Evolutionary conservation across 2,113 vertebrate species (phyloP).

Genomic region (Rhinichthys klamathensis): DNA sequence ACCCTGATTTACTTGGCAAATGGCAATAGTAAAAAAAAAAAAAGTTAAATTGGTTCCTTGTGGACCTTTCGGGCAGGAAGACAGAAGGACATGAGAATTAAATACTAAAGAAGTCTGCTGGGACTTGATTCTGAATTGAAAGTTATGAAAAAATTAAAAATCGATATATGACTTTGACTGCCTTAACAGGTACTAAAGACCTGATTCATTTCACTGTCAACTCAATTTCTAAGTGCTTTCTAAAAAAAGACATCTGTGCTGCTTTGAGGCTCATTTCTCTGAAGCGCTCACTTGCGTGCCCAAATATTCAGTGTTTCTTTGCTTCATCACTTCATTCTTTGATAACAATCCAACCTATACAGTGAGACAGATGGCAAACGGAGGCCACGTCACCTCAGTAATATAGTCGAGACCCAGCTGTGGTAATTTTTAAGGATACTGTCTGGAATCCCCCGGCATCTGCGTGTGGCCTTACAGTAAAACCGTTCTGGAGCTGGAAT

Average conservation of each 20-base stretch:
- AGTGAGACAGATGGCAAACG: background rate
- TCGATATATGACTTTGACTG: background rate
- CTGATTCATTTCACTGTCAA: slow-evolving; percentile 18
- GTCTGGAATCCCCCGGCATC: background rate
- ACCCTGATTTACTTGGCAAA: background rate
- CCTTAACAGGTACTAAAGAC: slow-evolving; percentile 1
- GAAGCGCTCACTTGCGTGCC: background rate
- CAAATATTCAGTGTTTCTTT: slow-evolving; percentile 20
- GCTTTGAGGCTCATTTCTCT: slow-evolving; percentile 12
- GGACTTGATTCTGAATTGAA: background rate
- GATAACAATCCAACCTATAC: slow-evolving; percentile 38
- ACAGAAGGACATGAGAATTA: background rate
- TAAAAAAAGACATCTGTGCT: slow-evolving; percentile 17
- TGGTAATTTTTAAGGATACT: slow-evolving; percentile 5
- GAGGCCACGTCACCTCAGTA: slow-evolving; percentile 33
- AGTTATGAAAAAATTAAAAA: too few species aligned
- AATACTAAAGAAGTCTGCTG: background rate
- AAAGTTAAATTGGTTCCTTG: background rate
- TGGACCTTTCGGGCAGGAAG: background rate
- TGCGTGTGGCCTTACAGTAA: slow-evolving; percentile 21
- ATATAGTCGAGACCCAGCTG: slow-evolving; percentile 24
- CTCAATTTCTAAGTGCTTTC: slow-evolving; percentile 10
- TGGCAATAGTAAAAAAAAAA: too few species aligned
- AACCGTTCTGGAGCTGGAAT: background rate
- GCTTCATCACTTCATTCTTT: slow-evolving; percentile 11